A percentile compares a stretch with the other conserved stretches of the same genome.
phyloP scores from a whole-genome alignment of 2,888 invertebrate genomes.

The Habroteleia sp. region DNA sequence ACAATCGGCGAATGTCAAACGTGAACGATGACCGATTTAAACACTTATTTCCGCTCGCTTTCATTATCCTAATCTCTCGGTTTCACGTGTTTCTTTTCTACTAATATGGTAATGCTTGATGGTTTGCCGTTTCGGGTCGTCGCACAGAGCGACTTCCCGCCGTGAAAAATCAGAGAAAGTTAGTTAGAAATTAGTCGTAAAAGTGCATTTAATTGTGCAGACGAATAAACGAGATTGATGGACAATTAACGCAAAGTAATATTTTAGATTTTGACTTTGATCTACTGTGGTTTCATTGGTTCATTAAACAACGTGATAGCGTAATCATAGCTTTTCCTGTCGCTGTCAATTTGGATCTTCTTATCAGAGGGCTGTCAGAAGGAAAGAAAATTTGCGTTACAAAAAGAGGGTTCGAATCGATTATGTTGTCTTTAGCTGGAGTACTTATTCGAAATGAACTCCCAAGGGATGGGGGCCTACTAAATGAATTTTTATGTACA shows the following conservation, averaged over 20 bases:
- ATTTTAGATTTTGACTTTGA: not conserved
- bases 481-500: not conserved
- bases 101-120: too few relatives aligned
- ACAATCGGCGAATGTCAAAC: conserved; percentile 21
- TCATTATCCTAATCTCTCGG: conserved; percentile 37
- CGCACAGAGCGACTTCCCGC: too few relatives aligned
- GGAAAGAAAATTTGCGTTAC: conserved; percentile 9
- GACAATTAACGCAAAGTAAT: not conserved
- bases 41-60: conserved; percentile 27
- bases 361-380: not conserved
- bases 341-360: conserved; percentile 16
- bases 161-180: too few relatives aligned
- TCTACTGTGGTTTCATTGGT: not conserved
- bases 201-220: not conserved
- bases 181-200: too few relatives aligned
- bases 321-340: not conserved
- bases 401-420: conserved; percentile 9
- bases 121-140: too few relatives aligned
- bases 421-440: conserved; percentile 10
- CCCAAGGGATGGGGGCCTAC: not conserved
- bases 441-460: conserved; percentile 12
- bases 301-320: not conserved
- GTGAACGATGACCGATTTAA: conserved; percentile 28
- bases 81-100: too few relatives aligned
- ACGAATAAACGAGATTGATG: conserved; percentile 10